Conservation (phyloP, 2,797 vertebrate species). For the Amblyopsis hoosieri region DNA sequence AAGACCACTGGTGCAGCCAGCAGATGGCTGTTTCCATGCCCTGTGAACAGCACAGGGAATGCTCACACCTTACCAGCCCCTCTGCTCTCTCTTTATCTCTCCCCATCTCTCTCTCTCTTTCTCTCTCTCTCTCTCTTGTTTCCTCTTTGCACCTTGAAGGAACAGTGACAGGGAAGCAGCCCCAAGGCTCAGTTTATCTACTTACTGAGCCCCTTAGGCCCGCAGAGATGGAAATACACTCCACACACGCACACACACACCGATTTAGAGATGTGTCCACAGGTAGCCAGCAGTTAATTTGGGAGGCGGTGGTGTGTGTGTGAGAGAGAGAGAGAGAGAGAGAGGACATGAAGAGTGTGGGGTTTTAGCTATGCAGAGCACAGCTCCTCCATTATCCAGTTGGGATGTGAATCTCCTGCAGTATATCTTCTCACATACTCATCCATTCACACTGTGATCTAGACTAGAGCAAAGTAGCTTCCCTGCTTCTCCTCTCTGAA, state of each 20-base stretch:
- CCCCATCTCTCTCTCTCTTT: not conserved
- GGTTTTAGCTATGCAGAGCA: conserved; percentile 41
- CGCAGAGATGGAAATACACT: conserved; percentile 27
- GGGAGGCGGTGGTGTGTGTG: conserved; percentile 33
- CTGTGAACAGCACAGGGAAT: not conserved
- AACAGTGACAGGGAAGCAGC: conserved; percentile 39
- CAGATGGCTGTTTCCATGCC: conserved; percentile 26
- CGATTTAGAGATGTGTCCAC: conserved; percentile 58
- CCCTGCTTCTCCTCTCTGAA: too few species aligned
- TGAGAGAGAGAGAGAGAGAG: conserved; percentile 6
- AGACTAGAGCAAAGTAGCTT: too few species aligned
- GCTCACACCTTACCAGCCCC: conserved; percentile 17
- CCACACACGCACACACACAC: conserved; percentile 28
- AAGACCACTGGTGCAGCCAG: conserved; percentile 22
- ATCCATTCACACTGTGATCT: conserved; percentile 20
- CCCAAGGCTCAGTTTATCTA: conserved; percentile 51
- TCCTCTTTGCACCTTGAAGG: conserved; percentile 17
- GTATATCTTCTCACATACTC: conserved; percentile 30
- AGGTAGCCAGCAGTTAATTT: conserved; percentile 43
- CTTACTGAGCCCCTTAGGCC: conserved; percentile 32
- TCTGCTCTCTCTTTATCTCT: not conserved
- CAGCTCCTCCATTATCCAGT: conserved; percentile 48
- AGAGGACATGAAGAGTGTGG: conserved; percentile 47
- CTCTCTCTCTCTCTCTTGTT: not conserved
- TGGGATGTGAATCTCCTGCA: conserved; percentile 55